Evolutionary conservation across 2,797 vertebrate species (phyloP).

Genomic region (Lates japonicus): DNA sequence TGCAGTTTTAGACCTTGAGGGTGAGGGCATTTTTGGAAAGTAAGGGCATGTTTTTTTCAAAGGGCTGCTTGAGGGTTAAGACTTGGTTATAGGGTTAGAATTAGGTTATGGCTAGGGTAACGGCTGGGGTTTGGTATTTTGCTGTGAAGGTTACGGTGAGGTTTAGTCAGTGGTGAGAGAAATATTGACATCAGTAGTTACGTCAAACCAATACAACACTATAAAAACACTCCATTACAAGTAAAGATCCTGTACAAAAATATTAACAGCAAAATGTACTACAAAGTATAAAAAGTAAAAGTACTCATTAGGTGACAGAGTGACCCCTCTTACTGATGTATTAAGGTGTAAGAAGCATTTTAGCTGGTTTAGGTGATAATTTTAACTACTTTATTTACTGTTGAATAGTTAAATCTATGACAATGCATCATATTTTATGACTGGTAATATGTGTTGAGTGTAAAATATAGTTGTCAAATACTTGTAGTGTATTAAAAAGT

Average conservation of each 20-base stretch:
- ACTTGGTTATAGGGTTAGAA: not conserved
- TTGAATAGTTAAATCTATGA: not conserved
- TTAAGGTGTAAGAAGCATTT: no score
- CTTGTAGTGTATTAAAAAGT: not conserved
- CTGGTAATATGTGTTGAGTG: not conserved
- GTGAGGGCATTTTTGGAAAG: constrained; percentile 8
- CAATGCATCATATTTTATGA: not conserved
- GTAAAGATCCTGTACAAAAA: not conserved
- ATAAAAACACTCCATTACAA: not conserved
- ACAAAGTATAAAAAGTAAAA: not conserved
- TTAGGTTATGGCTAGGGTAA: not conserved
- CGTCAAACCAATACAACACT: not conserved
- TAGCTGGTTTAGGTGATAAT: not conserved
- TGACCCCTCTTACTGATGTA: not conserved
- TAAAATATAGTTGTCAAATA: not conserved
- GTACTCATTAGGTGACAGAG: not conserved
- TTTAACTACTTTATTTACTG: not conserved
- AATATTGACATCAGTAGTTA: not conserved
- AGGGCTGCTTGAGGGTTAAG: not conserved
- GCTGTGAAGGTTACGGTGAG: not conserved
- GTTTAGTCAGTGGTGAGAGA: not conserved
- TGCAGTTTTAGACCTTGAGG: constrained; percentile 23
- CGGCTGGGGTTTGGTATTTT: not conserved
- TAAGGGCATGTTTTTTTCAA: not conserved
- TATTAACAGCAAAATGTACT: not conserved